Conservation (phyloP, 2,888 invertebrate species). For the Camptogramma bilineatum region DNA sequence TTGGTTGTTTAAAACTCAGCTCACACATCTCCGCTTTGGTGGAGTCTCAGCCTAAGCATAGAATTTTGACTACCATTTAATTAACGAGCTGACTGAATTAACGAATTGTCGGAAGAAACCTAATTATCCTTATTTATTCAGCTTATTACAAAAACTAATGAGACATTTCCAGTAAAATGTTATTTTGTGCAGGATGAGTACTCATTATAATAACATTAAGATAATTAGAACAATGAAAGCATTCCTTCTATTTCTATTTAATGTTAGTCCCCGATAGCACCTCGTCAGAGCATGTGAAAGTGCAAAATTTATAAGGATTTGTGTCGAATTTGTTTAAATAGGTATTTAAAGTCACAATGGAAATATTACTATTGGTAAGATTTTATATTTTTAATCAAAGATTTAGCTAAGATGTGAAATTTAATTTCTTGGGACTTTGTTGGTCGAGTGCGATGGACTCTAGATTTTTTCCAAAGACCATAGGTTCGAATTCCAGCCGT, state of each 20-base stretch:
- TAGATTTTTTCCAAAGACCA: no score
- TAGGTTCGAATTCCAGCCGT: no score
- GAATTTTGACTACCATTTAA: background rate
- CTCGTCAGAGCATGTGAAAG: slow-evolving; percentile 14
- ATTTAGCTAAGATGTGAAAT: no score
- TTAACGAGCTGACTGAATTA: background rate
- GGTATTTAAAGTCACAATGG: slow-evolving; percentile 21
- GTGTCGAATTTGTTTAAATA: background rate
- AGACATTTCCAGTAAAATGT: background rate
- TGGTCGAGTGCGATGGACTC: no score
- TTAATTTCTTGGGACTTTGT: no score
- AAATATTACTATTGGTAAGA: slow-evolving; percentile 25
- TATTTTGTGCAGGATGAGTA: background rate
- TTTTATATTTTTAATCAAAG: background rate
- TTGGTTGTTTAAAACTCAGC: no score
- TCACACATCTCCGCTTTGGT: no score
- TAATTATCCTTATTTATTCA: background rate
- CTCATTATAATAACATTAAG: slow-evolving; percentile 11
- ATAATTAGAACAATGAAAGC: background rate
- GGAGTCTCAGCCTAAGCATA: no score
- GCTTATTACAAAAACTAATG: background rate
- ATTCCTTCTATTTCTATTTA: slow-evolving; percentile 22
- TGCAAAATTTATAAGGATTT: background rate
- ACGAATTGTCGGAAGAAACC: background rate
- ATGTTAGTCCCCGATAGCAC: slow-evolving; percentile 22